Evolutionary conservation across 2,113 vertebrate genomes (phyloP).

Genomic region (Odobenus rosmarus): DNA sequence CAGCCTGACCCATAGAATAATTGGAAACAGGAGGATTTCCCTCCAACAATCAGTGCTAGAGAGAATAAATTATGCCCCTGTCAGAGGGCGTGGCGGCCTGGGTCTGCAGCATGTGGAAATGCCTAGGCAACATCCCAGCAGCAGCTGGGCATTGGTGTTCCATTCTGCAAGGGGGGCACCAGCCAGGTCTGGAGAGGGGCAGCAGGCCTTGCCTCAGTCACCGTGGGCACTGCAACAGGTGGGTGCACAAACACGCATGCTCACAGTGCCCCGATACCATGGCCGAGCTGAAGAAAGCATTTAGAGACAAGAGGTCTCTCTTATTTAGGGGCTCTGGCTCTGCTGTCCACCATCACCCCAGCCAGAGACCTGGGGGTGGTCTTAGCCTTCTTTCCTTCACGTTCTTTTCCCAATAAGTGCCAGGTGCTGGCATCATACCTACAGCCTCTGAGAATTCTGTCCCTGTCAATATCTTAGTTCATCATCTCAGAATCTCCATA

Average conservation of each 20-base stretch:
- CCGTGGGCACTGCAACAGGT: neutral
- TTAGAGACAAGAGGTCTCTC: neutral
- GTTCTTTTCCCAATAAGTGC: too few relatives aligned
- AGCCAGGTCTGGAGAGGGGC: neutral
- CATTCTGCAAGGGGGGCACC: neutral
- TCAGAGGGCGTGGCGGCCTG: neutral
- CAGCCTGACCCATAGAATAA: neutral
- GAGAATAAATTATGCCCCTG: neutral
- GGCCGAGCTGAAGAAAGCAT: neutral
- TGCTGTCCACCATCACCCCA: neutral
- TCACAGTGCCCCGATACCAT: neutral
- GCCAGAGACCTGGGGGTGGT: neutral
- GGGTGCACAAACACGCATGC: neutral
- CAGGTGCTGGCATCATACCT: neutral
- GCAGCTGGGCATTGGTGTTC: neutral
- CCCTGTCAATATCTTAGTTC: neutral
- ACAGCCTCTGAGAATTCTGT: neutral
- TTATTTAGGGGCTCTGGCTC: neutral
- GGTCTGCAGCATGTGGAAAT: neutral
- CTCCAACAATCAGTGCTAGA: neutral
- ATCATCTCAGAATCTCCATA: neutral
- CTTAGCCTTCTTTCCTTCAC: neutral
- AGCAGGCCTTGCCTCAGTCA: neutral
- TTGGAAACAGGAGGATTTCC: constrained; percentile 44
- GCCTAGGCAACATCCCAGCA: neutral